Base-by-base conservation (phyloP, 2,797 vertebrate species). In the Sebastes goodei region DNA sequence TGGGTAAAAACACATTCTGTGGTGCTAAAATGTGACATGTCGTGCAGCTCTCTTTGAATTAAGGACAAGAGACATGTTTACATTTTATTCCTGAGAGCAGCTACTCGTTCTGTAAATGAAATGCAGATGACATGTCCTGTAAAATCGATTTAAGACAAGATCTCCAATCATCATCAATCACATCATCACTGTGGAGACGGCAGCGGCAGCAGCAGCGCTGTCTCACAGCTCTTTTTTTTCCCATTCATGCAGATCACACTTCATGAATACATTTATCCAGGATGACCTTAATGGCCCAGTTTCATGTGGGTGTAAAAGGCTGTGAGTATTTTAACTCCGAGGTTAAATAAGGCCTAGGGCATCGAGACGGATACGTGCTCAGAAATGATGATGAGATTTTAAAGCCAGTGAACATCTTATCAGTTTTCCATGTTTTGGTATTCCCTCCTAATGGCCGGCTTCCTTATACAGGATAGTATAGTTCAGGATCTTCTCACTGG, bases 181-280 rank as follows among this genome's bases (percentile, higher is more conserved):
- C 81, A 76, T 90, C 86, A 89, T 91, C 82, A 84, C 60, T 49
- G 70, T 6, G 1, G 81, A 77, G 82, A 89, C 21, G 57, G 78
- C 38, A 27, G 78, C 80, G 33, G 78, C 63, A 32, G 78, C 79
- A 60, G 27, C 79, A 60, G 27, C 25, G 53, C 74, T 62, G 72
- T 90, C 81, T 85, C 69, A 5, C 82, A 25, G 76, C 74, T 81
- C 73, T 73, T 65, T 78, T 86, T 86, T 84, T n/a, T 32, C 70
- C 65, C 65, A 68, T 88, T 84, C 84, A 90, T 89, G 89, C 88
- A 90, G 86, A 94, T 92, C 86, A 89, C 90, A 89, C 84, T 75
- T 91, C 83, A 92, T 94, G 85, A 93, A 94, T 92, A 90, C 86
- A 93, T 93, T 94, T 92, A 90, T 92, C 78, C 71, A 89, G 72